Evolutionary conservation across 2,888 invertebrate genomes (phyloP).

Genomic region (Rambutsinella grinnellia): DNA sequence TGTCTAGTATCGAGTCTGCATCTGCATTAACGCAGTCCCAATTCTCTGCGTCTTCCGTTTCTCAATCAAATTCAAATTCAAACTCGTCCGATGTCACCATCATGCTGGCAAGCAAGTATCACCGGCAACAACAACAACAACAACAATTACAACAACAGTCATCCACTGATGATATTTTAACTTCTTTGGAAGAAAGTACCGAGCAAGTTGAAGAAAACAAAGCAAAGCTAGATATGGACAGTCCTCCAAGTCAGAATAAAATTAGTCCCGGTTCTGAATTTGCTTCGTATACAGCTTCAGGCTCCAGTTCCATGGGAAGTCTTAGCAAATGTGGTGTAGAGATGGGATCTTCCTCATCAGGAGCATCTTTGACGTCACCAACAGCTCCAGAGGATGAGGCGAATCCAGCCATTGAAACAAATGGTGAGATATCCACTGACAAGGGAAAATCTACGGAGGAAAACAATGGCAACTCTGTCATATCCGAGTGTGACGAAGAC

Average conservation of each 20-base stretch:
- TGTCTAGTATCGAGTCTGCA: constrained; percentile 60
- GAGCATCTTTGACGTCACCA: constrained; percentile 35
- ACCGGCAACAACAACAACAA: constrained; percentile 43
- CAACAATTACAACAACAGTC: constrained; percentile 16
- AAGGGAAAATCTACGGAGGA: neutral
- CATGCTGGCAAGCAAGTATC: constrained; percentile 73
- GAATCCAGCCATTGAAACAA: constrained; percentile 12
- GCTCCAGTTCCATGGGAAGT: constrained; percentile 59
- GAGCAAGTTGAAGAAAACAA: constrained; percentile 3
- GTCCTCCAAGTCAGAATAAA: constrained; percentile 31
- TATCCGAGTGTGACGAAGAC: constrained; percentile 72
- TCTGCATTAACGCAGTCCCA: constrained; percentile 44
- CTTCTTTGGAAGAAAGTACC: constrained; percentile 12
- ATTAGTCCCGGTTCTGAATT: constrained; percentile 43
- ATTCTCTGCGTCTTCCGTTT: constrained; percentile 41
- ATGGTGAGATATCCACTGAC: neutral
- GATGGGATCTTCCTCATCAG: constrained; percentile 44
- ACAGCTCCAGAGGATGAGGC: constrained; percentile 27
- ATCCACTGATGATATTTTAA: neutral
- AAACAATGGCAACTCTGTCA: constrained; percentile 52
- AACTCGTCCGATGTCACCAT: constrained; percentile 82
- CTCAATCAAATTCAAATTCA: constrained; percentile 71
- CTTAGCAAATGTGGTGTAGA: constrained; percentile 37
- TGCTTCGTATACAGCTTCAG: constrained; percentile 40
- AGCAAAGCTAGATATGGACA: constrained; percentile 2